Base-by-base conservation (phyloP, 2,797 vertebrate species). In the Melanitta fusca region DNA sequence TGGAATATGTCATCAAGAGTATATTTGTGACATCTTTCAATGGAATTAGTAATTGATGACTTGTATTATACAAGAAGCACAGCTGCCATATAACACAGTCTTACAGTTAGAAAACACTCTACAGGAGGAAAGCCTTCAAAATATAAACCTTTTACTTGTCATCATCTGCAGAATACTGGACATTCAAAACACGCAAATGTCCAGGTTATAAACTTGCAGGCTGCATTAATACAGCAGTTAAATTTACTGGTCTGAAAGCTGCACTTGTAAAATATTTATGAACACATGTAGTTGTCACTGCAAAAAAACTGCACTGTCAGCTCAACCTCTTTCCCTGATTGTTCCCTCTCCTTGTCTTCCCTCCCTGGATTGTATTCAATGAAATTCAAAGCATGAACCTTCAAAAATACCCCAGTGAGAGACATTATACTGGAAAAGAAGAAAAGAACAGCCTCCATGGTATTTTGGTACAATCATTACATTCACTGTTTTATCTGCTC, bases 251-350 rank as follows among this genome's bases (percentile, higher is more conserved):
- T 91, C 93, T 97, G 97, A 97, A 98, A 97, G 95, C 97, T 93
- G 77, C 91, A 96, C 96, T 98, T 97, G 95, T 98, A 95, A 98
- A 98, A 98, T 98, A 98, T 98, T 98, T 98, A 98, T 98, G 97
- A 98, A 98, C 95, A 96, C 96, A 87, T 91, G 88, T 95, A 93
- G 91, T 93, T 97, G 96, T 97, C 96, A 90, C 93, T 92, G 91
- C 83, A 74, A 96, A 96, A 95, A 97, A 98, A 97, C 92, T 95
- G 94, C 96, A 90, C 95, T 93, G 97, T 98, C 97, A 97, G 94
- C 92, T 97, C 94, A 94, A 12, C 91, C 92, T 96, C 88, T 90
- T 69, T 78, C 36, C 74, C 51, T 80, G 68, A 72, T 88, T 92
- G 58, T 88, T 93, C 94, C 75, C 70, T 91, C 30, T 96, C 75